phyloP scores from a whole-genome alignment of 2,888 invertebrate species.

The Eristalinus aeneus region DNA sequence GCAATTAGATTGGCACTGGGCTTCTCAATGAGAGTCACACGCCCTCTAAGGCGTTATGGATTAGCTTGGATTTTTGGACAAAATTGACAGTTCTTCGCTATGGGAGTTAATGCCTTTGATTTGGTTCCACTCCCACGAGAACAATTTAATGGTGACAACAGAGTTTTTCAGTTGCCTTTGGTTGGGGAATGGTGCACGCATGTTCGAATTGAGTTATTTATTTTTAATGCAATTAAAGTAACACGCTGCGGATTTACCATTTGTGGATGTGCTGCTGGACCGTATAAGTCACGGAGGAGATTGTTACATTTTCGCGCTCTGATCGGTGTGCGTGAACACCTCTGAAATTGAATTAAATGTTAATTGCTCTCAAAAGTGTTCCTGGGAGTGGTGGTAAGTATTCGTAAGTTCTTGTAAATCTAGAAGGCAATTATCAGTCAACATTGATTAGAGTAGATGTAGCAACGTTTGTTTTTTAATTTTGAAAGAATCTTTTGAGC shows the following conservation, averaged over 20 bases:
- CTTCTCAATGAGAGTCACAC: constrained; percentile 57
- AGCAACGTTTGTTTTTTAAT: too few relatives aligned
- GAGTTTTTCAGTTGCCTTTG: background rate
- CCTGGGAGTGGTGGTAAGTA: too few relatives aligned
- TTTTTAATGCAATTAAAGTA: background rate
- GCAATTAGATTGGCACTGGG: constrained; percentile 51
- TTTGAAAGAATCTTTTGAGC: too few relatives aligned
- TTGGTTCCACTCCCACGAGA: background rate
- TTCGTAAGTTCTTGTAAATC: too few relatives aligned
- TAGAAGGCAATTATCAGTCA: too few relatives aligned
- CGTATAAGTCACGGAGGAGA: background rate
- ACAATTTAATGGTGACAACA: background rate
- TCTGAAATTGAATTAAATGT: background rate
- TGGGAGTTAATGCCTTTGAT: background rate
- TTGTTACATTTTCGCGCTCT: background rate
- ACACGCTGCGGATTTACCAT: background rate
- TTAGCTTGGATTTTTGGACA: constrained; percentile 42
- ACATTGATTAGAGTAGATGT: too few relatives aligned
- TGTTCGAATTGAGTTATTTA: background rate
- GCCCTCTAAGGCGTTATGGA: constrained; percentile 52
- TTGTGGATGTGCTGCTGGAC: background rate
- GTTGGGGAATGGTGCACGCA: background rate
- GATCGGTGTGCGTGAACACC: background rate
- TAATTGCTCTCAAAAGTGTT: background rate
- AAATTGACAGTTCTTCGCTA: constrained; percentile 25